Conservation (phyloP, 2,888 invertebrate genomes). For the Meganola albula region DNA sequence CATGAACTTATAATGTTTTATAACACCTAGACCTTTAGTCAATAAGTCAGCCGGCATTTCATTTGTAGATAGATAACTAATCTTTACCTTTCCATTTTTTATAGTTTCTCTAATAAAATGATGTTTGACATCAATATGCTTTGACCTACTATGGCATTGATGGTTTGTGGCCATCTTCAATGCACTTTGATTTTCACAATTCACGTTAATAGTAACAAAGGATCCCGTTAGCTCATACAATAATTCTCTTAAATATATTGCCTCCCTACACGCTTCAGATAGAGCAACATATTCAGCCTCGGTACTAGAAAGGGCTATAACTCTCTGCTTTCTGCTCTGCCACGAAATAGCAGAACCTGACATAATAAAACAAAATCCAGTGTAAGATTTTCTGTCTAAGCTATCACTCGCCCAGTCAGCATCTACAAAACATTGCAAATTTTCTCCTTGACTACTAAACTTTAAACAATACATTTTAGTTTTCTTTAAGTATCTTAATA, state of each 20-base stretch:
- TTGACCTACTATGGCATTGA: constrained; percentile 1
- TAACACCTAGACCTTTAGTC: background rate
- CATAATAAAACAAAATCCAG: constrained; percentile 11
- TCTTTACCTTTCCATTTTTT: background rate
- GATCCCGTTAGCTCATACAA: background rate
- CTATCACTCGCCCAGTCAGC: constrained; percentile 11
- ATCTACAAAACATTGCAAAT: constrained; percentile 8
- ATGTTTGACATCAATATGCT: constrained; percentile 4
- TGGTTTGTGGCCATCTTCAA: background rate
- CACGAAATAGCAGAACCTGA: constrained; percentile 9
- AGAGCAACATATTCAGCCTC: constrained; percentile 1
- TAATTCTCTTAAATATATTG: constrained; percentile 1
- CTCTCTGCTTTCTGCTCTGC: constrained; percentile 9
- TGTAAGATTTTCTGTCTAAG: constrained; percentile 11
- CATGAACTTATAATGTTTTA: background rate
- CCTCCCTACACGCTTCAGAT: constrained; percentile 3
- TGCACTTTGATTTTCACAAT: constrained; percentile 5
- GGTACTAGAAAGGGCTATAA: background rate
- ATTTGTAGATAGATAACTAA: background rate
- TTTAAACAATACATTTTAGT: constrained; percentile 1
- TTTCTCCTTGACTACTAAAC: background rate
- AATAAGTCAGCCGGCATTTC: background rate
- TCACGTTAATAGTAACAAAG: background rate
- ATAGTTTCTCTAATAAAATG: constrained; percentile 2
- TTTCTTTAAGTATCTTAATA: constrained; percentile 5